phyloP scores from a whole-genome alignment of 2,113 vertebrate genomes.

The Cyphomyrus plagiostoma region DNA sequence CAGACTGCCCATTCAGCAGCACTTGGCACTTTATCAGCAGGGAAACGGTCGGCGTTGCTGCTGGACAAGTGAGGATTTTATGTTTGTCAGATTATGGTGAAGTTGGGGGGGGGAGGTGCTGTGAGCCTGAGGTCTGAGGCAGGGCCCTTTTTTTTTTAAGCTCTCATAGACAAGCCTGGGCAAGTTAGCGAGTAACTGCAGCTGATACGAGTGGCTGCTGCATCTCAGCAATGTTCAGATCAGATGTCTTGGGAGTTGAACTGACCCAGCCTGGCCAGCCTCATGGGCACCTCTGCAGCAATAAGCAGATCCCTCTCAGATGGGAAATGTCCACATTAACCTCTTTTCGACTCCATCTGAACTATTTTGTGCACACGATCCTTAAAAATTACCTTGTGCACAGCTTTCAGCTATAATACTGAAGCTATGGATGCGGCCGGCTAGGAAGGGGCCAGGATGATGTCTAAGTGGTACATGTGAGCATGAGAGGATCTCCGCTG shows the following conservation, averaged over 20 bases:
- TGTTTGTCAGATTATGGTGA: background rate
- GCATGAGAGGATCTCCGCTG: background rate
- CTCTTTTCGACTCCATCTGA: background rate
- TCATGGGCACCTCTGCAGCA: background rate
- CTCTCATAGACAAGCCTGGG: conserved; percentile 2
- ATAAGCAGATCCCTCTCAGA: background rate
- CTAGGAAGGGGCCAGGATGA: background rate
- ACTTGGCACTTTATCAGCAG: background rate
- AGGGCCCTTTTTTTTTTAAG: background rate
- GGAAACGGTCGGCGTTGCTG: background rate
- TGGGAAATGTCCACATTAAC: background rate
- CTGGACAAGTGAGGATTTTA: background rate
- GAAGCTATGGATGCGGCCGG: background rate
- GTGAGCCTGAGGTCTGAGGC: conserved; percentile 7
- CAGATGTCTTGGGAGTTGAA: background rate
- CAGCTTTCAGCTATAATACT: background rate
- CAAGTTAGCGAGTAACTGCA: background rate
- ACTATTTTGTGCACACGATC: background rate
- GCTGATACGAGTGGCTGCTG: background rate
- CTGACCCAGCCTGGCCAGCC: background rate
- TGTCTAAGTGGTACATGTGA: background rate
- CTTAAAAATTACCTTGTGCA: background rate
- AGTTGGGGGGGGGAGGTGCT: background rate
- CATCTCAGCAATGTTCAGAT: background rate
- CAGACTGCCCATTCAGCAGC: background rate